Base-by-base conservation (phyloP, 1,140 invertebrate species). In the Cydia pomonella region DNA sequence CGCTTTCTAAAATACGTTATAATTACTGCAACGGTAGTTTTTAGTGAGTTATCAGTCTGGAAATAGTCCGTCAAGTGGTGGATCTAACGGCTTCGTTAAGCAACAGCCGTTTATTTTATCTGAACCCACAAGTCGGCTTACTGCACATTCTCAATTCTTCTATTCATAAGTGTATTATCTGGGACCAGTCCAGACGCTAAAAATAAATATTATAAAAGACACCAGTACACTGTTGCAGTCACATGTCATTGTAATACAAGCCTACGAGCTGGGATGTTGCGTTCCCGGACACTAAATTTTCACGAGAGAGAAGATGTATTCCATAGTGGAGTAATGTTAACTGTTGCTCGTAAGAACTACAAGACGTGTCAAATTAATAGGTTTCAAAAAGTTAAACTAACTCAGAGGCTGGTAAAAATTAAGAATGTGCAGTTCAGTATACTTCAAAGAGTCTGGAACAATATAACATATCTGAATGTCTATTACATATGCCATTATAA, bases 401-500 rank as follows among this genome's bases (percentile, higher is more conserved):
- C 7, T 53, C 1, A 0, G 50, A 53, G 50, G 1, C 53, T 1
- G 21, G 47, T 18, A 50, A 23, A 53, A 59, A 23, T 59, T 59
- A 23, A 59, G 53, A 59, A 59, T 59, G 53, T 59, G 53, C 21
- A 59, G 18, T 59, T 23, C 53, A 59, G 21, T 59, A 59, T 23
- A 53, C 53, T 3, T 59, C 53, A 59, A n/a, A n/a, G 53, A 59
- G 53, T 59, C 53, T 59, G 21, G 53, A 59, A 23, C 53, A 59
- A 59, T 59, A 59, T 59, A 59, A 59, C 53, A 59, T 59, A 59
- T 59, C 53, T 23, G 53, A 59, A 59, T 59, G 53, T 59, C 53
- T 59, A 59, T 59, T 59, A 59, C 53, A 23, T 59, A 59, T 21
- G 53, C 53, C 53, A 23, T 59, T 59, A 59, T 59, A 59, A 59